These are phyloP conservation scores for Dusona sp. DNA, from an alignment of 2,888 invertebrate genomes.

Conservation along the genomic window DNA sequence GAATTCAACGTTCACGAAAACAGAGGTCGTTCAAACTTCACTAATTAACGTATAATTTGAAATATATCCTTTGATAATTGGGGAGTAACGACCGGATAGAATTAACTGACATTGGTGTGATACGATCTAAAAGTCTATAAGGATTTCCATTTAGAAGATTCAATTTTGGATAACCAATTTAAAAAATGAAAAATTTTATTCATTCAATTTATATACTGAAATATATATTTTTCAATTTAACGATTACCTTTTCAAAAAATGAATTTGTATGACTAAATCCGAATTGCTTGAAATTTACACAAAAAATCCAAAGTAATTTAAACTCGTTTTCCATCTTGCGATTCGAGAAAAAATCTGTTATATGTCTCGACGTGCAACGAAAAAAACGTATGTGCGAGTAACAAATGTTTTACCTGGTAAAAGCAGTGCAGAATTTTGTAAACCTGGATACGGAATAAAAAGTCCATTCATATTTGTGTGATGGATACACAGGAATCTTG, in stretches of 20 bases:
- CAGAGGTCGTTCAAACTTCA: slow-evolving; percentile 11
- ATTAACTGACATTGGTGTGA: not conserved
- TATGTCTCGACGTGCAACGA: too few relatives aligned
- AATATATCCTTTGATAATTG: slow-evolving; percentile 18
- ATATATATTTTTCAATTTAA: not conserved
- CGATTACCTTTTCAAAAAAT: not conserved
- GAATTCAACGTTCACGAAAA: not conserved
- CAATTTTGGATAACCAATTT: not conserved
- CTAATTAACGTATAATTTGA: slow-evolving; percentile 19
- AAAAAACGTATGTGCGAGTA: not conserved
- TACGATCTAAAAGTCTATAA: not conserved
- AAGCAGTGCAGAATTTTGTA: not conserved
- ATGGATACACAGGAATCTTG: not conserved
- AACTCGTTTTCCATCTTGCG: not conserved
- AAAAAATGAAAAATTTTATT: not conserved
- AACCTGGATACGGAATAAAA: not conserved
- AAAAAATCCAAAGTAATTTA: not conserved
- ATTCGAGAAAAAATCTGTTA: too few relatives aligned
- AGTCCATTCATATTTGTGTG: not conserved
- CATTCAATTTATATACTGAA: not conserved
- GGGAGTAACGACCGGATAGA: not conserved
- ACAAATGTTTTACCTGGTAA: not conserved
- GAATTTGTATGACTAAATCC: not conserved
- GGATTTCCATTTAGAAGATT: not conserved
- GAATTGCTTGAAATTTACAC: not conserved